Evolutionary conservation across 2,797 vertebrate genomes (phyloP).

Genomic region (Atherinosoma microstoma): DNA sequence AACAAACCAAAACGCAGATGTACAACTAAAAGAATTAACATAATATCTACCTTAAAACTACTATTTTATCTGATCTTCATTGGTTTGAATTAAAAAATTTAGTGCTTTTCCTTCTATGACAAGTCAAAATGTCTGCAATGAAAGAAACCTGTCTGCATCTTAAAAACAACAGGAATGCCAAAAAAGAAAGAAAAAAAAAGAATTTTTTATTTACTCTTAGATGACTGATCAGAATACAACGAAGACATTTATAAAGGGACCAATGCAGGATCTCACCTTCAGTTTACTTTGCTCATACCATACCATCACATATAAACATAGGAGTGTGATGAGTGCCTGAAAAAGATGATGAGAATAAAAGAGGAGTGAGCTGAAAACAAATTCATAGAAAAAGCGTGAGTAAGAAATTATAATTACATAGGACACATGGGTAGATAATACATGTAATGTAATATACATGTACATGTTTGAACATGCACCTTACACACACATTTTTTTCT

Average conservation of each 20-base stretch:
- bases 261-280: constrained; percentile 81
- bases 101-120: neutral
- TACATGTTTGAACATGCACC: neutral
- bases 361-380: neutral
- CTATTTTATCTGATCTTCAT: neutral
- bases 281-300: constrained; percentile 91
- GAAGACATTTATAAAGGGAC: neutral
- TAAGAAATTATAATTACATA: neutral
- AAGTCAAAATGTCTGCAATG: neutral
- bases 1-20: neutral
- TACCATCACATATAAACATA: constrained; percentile 94
- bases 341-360: constrained; percentile 6
- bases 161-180: too few relatives aligned
- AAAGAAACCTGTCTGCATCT: neutral
- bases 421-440: neutral
- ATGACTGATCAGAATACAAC: neutral
- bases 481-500: constrained; percentile 75
- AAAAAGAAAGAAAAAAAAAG: too few relatives aligned
- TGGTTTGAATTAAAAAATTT: neutral
- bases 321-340: constrained; percentile 93
- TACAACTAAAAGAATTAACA: neutral
- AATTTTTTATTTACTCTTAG: too few relatives aligned
- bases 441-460: neutral
- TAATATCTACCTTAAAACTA: neutral
- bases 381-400: neutral